A percentile compares a stretch with the other conserved stretches of the same genome.
Evolutionary conservation across 2,888 invertebrate species (phyloP).

Genomic region (Rapana venosa): DNA sequence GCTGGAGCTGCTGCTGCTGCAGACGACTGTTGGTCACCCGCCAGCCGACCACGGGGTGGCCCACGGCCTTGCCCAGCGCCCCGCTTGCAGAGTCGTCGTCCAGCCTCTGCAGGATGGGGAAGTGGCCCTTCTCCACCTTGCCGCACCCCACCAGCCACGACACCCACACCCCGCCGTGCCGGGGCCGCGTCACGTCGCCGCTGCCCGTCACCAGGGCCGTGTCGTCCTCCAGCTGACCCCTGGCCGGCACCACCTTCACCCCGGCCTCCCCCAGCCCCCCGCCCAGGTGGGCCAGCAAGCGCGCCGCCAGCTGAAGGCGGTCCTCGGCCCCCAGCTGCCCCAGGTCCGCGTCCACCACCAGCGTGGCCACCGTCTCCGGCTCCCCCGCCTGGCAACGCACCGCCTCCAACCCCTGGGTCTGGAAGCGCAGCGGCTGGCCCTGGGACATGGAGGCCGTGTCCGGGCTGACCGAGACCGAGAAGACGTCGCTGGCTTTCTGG

Average conservation of each 20-base stretch:
- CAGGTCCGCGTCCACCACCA: slow-evolving; percentile 85
- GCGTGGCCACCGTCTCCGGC: slow-evolving; percentile 83
- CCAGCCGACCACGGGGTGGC: slow-evolving; percentile 87
- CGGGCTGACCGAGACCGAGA: slow-evolving; percentile 84
- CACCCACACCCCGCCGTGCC: slow-evolving; percentile 61
- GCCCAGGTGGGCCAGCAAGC: slow-evolving; percentile 67
- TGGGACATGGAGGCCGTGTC: slow-evolving; percentile 45
- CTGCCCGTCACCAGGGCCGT: slow-evolving; percentile 75
- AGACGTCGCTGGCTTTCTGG: slow-evolving; percentile 82
- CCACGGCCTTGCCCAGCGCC: slow-evolving; percentile 84
- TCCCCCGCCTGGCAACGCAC: slow-evolving; percentile 78
- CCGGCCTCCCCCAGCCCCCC: slow-evolving; percentile 69
- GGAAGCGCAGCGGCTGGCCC: slow-evolving; percentile 47
- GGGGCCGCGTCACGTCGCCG: slow-evolving; percentile 68
- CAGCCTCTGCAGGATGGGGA: slow-evolving; percentile 84
- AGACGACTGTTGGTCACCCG: slow-evolving; percentile 81
- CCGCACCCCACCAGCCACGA: slow-evolving; percentile 86
- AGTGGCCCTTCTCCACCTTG: slow-evolving; percentile 84
- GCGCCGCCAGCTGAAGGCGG: slow-evolving; percentile 80
- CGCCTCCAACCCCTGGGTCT: slow-evolving; percentile 55
- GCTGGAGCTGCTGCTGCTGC: slow-evolving; percentile 67
- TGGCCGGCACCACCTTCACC: slow-evolving; percentile 70
- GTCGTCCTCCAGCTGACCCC: slow-evolving; percentile 68
- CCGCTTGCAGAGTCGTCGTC: slow-evolving; percentile 86
- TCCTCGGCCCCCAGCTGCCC: slow-evolving; percentile 80